Percentiles rank a stretch among this genome's conserved stretches.
Evolutionary conservation across 1,140 invertebrate genomes (phyloP).

Genomic region (Lutraria rhynchaena): DNA sequence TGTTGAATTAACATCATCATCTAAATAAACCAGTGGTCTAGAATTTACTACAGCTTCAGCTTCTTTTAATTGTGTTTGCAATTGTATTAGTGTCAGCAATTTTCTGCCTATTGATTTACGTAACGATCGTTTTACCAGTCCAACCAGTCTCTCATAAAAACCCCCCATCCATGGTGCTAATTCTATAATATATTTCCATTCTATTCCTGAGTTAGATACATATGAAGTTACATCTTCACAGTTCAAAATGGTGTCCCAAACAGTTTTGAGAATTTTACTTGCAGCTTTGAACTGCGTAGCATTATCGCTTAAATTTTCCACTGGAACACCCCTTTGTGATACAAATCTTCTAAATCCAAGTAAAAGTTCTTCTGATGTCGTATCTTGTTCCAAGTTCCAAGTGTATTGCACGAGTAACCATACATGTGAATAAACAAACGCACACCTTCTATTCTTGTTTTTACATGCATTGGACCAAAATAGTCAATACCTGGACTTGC

Average conservation of each 20-base stretch:
- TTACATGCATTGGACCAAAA: constrained; percentile 22
- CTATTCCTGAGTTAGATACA: background rate
- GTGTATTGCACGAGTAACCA: constrained; percentile 32
- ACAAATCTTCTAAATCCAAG: constrained; percentile 20
- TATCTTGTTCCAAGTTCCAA: constrained; percentile 36
- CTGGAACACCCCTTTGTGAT: background rate
- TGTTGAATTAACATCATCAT: constrained; percentile 8
- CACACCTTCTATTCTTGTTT: constrained; percentile 16
- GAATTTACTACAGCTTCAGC: constrained; percentile 10
- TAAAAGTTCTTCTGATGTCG: constrained; percentile 11
- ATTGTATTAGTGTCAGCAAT: background rate
- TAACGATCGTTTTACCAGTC: constrained; percentile 13
- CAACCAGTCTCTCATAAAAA: constrained; percentile 8
- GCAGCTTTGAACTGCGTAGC: background rate
- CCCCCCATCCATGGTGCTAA: constrained; percentile 12
- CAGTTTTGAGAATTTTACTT: background rate
- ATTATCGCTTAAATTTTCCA: constrained; percentile 11
- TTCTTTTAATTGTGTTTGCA: constrained; percentile 23
- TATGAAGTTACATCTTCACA: constrained; percentile 7
- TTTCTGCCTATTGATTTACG: constrained; percentile 1
- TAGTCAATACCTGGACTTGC: background rate
- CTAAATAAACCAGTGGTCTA: constrained; percentile 14
- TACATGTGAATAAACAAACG: constrained; percentile 29
- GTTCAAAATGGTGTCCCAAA: background rate
- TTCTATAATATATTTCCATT: constrained; percentile 18